Base-by-base conservation (phyloP, 2,888 invertebrate species). In the Callyntrura guangdongensis region DNA sequence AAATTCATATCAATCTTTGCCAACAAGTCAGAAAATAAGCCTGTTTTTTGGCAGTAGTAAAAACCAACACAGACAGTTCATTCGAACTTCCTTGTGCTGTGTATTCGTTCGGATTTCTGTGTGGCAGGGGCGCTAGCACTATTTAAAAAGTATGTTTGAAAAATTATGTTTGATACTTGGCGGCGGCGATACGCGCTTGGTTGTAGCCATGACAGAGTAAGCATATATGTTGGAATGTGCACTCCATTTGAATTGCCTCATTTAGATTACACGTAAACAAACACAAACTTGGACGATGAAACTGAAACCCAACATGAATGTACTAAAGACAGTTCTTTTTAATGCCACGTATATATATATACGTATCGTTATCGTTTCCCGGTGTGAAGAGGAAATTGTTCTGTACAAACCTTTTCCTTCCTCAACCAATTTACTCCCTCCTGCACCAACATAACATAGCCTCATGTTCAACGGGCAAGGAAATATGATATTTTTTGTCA, bases 1-100 rank as follows among this genome's bases (percentile, higher is more conserved):
- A 47, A 82, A 59, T 82, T 61, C 82, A 47, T 88, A 59, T 82
- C 88, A 88, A 88, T 59, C 88, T 22, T 61, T 88, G 88, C 83
- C 88, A 88, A 82, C 74, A 59, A 83, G 25, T 49, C 12, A 22
- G 22, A 61, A 20, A 61, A 17, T 9, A 20, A 45, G 22, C 1
- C 1, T 22, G 11, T 49, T 25, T 47, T 67, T 53, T 47, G 69
- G 53, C 53, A 67, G 69, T 81, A 53, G 81, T 36, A 59, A 69
- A 79, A 81, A 0, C 36, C 17, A 79, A 56, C 53, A 79, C 14
- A 45, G 47, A 72, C n/a, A 53, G 49, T 47, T 47, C 12, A 20
- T 53, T 79, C n/a, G 47, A 69, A 72, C 72, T 72, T 72, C 72
- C 72, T 72, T 72, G 47, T 72, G 45, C 47, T 20, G 72, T 17